phyloP scores from a whole-genome alignment of 2,888 invertebrate species.

The Malthinus flaveolus region DNA sequence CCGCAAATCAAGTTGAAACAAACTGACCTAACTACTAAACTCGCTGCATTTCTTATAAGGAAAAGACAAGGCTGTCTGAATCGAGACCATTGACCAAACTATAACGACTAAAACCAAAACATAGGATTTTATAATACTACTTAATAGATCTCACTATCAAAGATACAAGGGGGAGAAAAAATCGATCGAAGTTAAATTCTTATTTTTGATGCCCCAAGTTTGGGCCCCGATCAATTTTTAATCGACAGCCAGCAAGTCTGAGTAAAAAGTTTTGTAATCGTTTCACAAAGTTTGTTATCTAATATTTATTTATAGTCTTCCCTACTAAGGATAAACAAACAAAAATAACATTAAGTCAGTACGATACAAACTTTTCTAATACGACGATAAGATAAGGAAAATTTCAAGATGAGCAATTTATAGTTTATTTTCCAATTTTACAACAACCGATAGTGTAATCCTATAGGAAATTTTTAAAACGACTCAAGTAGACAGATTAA shows the following conservation, averaged over 20 bases:
- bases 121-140: too few relatives aligned
- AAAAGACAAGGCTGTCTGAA: conserved; percentile 9
- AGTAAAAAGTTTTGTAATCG: not conserved
- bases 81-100: conserved; percentile 8
- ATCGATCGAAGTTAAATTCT: not conserved
- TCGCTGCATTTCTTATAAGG: conserved; percentile 8
- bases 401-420: not conserved
- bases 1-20: conserved; percentile 6
- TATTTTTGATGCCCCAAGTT: not conserved
- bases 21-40: conserved; percentile 9
- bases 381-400: conserved; percentile 3
- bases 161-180: too few relatives aligned
- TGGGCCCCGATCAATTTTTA: not conserved
- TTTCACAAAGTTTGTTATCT: not conserved
- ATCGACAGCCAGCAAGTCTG: conserved; percentile 1
- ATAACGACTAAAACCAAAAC: not conserved
- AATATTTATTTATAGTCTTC: not conserved
- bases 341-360: not conserved
- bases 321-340: not conserved
- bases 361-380: not conserved
- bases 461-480: too few relatives aligned
- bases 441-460: too few relatives aligned
- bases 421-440: too few relatives aligned
- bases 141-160: too few relatives aligned
- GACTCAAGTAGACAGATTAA: too few relatives aligned